Base-by-base conservation (phyloP, 2,888 invertebrate species). In the Hydriomena furcata region DNA sequence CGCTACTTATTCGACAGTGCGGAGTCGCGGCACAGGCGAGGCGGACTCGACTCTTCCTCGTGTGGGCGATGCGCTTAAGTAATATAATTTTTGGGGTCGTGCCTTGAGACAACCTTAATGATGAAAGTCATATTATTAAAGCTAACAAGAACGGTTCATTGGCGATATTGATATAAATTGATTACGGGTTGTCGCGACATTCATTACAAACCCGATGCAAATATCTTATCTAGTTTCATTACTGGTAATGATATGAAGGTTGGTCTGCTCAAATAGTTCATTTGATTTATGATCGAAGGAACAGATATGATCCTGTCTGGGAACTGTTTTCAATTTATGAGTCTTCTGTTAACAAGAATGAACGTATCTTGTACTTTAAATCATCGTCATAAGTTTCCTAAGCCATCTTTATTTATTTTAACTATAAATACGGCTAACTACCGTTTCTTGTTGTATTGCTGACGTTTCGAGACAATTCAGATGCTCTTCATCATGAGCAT, bases 111-210 rank as follows among this genome's bases (percentile, higher is more conserved):
- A 87, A 47, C 89, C 89, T 88, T 89, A 74, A 1, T 23, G 58
- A 69, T 83, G 73, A 82, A 84, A 86, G 85, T 84, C 84, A 84
- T 82, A 75, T 76, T 32, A 41, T 66, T n/a, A n/a, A n/a, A 66
- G 72, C 82, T 81, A 86, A 86, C 86, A 88, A 85, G 76, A 78
- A 71, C 73, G 66, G 73, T 60, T 81, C 80, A 87, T 84, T 85
- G 85, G 80, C 82, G 78, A 84, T 90, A 89, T 89, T 90, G 87
- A 90, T 89, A 89, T 89, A 87, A 91, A 90, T 90, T 89, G 87
- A 86, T 88, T 82, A 84, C 72, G 78, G 76, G 76, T 84, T 77
- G 82, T 83, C 79, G 82, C 80, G 79, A 82, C 83, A 76, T 76
- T 82, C 82, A 85, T 84, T 83, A 84, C 79, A 81, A 81, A 67